Conservation (phyloP, 2,113 vertebrate genomes). For the Ailuropoda melanoleuca region DNA sequence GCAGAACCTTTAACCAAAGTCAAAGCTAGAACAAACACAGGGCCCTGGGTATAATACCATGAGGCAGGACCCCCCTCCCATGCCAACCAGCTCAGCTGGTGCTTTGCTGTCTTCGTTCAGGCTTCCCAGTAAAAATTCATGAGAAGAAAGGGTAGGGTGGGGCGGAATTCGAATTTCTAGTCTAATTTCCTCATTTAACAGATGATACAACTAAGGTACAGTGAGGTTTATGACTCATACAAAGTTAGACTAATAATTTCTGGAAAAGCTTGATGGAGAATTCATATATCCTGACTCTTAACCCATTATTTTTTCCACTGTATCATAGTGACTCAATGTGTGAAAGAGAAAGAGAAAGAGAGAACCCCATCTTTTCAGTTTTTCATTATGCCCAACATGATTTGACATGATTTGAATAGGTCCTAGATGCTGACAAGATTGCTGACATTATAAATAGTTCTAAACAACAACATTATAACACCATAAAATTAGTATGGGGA, state of each 20-base stretch:
- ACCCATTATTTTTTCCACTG: background rate
- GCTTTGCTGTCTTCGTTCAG: background rate
- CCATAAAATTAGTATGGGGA: background rate
- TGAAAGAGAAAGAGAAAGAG: background rate
- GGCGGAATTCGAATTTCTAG: background rate
- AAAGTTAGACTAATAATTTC: slow-evolving; percentile 44
- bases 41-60: background rate
- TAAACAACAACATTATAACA: slow-evolving; percentile 23
- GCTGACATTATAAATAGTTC: slow-evolving; percentile 5
- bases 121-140: background rate
- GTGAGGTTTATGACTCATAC: slow-evolving; percentile 30
- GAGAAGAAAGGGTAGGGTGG: background rate
- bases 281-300: background rate
- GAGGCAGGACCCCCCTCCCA: background rate
- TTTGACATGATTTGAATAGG: background rate
- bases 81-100: background rate
- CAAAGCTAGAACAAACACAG: background rate
- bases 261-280: slow-evolving; percentile 5
- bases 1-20: background rate
- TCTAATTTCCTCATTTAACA: slow-evolving; percentile 36
- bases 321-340: slow-evolving; percentile 25
- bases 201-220: background rate
- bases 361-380: background rate
- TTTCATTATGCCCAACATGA: slow-evolving; percentile 5
- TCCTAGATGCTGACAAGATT: slow-evolving; percentile 16